Percentiles rank a stretch among this genome's conserved stretches.
These are phyloP conservation scores for Brachirus orientalis DNA, from an alignment of 2,113 vertebrate genomes.

Conservation along the genomic window DNA sequence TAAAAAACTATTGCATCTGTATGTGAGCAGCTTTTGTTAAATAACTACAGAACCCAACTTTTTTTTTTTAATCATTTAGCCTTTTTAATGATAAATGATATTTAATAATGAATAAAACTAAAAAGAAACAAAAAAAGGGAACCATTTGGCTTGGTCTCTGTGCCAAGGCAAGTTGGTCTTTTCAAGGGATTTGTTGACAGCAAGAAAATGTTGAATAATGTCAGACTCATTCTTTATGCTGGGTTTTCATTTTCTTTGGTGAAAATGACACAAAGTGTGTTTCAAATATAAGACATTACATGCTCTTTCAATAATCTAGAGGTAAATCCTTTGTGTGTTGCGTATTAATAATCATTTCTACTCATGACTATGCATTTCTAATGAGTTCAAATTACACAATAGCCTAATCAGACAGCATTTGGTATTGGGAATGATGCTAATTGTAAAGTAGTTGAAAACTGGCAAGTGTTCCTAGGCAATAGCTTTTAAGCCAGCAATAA, in stretches of 20 bases:
- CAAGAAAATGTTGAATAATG: background rate
- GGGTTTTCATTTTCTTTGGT: background rate
- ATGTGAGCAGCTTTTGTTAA: background rate
- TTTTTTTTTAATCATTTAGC: background rate
- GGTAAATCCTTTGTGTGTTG: constrained; percentile 1
- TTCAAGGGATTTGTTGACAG: constrained; percentile 23
- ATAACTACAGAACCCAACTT: background rate
- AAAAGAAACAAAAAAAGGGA: background rate
- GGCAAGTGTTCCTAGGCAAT: background rate
- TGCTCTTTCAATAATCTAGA: constrained; percentile 19
- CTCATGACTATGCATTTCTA: constrained; percentile 5
- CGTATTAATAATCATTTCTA: background rate
- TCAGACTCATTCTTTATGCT: background rate
- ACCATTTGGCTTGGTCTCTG: background rate
- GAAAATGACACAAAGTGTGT: background rate
- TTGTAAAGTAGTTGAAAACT: constrained; percentile 23
- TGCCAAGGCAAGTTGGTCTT: background rate
- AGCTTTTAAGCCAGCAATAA: constrained; percentile 21
- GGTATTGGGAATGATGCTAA: background rate
- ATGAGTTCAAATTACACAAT: constrained; percentile 8
- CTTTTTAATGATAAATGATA: constrained; percentile 4
- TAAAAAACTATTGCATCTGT: too few relatives aligned
- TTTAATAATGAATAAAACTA: background rate
- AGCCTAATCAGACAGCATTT: constrained; percentile 16
- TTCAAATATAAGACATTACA: constrained; percentile 1